A percentile compares a stretch with the other conserved stretches of the same genome.
phyloP scores from a whole-genome alignment of 2,797 vertebrate genomes.

The Manis crassicaudata region DNA sequence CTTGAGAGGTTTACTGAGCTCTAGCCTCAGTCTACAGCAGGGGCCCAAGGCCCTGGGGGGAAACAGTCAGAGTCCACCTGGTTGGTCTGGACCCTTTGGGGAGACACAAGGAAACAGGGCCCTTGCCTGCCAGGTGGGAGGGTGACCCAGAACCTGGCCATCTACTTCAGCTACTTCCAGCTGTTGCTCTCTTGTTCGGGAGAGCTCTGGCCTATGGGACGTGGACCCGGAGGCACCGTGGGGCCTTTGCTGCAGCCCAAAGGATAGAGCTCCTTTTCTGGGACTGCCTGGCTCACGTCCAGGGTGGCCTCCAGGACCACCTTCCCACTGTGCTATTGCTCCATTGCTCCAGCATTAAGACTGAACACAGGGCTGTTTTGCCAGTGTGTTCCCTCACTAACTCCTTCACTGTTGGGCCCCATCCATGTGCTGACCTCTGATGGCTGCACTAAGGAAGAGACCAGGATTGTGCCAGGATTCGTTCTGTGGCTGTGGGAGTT shows the following conservation, averaged over 20 bases:
- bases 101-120: not conserved
- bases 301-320: not conserved
- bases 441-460: not conserved
- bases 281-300: not conserved
- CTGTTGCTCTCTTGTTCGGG: fast-evolving
- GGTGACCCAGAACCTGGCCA: not conserved
- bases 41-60: not conserved
- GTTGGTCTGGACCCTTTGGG: not conserved
- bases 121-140: not conserved
- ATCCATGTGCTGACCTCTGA: not conserved
- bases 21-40: not conserved
- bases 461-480: not conserved
- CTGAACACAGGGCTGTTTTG: not conserved
- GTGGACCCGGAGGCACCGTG: not conserved
- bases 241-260: not conserved
- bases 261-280: not conserved
- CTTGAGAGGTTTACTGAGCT: not conserved
- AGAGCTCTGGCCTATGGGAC: not conserved
- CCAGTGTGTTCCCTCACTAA: not conserved
- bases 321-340: not conserved
- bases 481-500: not conserved
- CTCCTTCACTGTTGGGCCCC: not conserved
- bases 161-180: not conserved
- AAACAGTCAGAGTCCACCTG: not conserved
- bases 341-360: not conserved